Evolutionary conservation across 2,888 invertebrate species (phyloP).

Genomic region (Limnephilus lunatus): DNA sequence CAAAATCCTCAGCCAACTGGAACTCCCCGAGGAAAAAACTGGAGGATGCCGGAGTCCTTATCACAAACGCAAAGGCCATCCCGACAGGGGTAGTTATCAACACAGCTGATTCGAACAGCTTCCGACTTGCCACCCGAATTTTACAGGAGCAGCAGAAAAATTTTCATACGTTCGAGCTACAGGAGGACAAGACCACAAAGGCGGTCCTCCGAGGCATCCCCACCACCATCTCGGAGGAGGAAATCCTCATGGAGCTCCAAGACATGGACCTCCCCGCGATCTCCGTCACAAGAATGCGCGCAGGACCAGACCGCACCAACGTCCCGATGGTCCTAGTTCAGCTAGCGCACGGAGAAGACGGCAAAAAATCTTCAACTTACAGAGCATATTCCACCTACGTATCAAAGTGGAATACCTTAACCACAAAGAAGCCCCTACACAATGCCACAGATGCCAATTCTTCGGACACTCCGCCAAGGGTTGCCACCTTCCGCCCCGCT

Average conservation of each 20-base stretch:
- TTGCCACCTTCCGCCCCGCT: not conserved
- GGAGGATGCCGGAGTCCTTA: no score
- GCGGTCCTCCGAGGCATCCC: not conserved
- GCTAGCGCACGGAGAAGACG: not conserved
- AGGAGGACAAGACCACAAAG: no score
- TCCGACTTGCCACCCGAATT: not conserved
- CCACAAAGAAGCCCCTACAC: not conserved
- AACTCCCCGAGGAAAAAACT: no score
- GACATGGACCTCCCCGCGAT: not conserved
- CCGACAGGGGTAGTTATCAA: not conserved
- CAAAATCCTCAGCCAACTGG: no score
- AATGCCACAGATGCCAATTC: conserved; percentile 10
- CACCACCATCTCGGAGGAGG: not conserved
- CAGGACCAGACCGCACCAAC: not conserved
- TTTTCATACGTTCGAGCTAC: no score
- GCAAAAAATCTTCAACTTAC: not conserved
- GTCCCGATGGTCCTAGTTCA: not conserved
- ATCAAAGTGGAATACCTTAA: not conserved
- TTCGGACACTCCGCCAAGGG: not conserved
- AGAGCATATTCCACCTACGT: not conserved
- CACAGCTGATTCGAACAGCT: not conserved
- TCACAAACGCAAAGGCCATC: not conserved
- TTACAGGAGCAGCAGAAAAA: no score
- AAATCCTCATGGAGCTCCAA: no score
- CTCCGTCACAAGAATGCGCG: not conserved